phyloP scores from a whole-genome alignment of 1,140 invertebrate genomes.

The Drosophila auraria region DNA sequence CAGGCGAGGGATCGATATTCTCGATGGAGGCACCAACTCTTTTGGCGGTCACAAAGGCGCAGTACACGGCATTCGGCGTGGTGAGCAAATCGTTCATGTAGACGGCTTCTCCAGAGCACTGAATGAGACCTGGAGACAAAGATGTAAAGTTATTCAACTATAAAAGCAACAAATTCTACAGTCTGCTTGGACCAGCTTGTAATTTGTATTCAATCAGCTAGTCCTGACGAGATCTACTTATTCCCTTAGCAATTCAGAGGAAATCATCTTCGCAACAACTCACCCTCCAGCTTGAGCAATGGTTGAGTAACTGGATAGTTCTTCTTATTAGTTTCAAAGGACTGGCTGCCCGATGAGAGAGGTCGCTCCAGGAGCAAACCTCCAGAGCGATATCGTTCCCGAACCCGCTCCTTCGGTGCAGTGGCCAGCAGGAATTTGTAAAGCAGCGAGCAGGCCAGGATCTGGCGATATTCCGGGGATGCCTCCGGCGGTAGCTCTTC shows the following conservation, averaged over 20 bases:
- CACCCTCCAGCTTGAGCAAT: constrained; percentile 90
- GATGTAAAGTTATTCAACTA: not conserved
- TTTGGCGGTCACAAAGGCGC: constrained; percentile 88
- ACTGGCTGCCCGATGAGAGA: constrained; percentile 90
- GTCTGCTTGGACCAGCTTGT: no score
- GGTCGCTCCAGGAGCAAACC: constrained; percentile 87
- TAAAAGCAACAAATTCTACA: no score
- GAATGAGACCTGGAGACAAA: constrained; percentile 86
- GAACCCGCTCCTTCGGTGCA: constrained; percentile 71
- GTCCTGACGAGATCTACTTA: no score
- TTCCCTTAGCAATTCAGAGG: no score
- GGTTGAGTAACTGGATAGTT: constrained; percentile 92
- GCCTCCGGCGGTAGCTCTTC: constrained; percentile 87
- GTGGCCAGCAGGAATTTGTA: constrained; percentile 89
- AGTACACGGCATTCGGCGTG: constrained; percentile 87
- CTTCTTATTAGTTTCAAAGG: constrained; percentile 89
- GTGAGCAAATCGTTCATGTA: constrained; percentile 88
- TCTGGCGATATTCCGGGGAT: constrained; percentile 88
- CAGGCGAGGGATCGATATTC: constrained; percentile 87
- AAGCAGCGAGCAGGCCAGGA: constrained; percentile 88
- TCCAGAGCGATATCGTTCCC: constrained; percentile 84
- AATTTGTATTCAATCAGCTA: no score
- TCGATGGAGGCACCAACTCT: constrained; percentile 87
- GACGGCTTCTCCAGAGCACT: constrained; percentile 90
- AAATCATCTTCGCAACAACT: not conserved